phyloP scores from a whole-genome alignment of 2,888 invertebrate species.

The Scaptomyza caliginosa region DNA sequence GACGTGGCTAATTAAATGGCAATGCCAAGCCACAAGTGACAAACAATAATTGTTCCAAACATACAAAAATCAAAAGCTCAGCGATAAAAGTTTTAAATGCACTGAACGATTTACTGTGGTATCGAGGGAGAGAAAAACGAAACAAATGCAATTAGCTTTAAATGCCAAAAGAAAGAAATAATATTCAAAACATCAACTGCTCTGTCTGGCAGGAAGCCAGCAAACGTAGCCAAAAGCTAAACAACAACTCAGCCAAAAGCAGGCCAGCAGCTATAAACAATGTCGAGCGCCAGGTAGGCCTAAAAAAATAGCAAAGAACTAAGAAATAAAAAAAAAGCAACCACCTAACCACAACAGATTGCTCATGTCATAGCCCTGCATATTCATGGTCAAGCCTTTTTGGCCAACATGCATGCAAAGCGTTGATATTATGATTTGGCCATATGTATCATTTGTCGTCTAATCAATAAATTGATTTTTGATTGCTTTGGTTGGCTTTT shows the following conservation, averaged over 20 bases:
- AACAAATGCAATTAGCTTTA: slow-evolving; percentile 24
- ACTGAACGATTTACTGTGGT: slow-evolving; percentile 1
- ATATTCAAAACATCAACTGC: slow-evolving; percentile 24
- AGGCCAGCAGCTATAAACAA: slow-evolving; percentile 24
- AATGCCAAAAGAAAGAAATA: slow-evolving; percentile 44
- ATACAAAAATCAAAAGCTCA: background rate
- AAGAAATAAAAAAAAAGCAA: background rate
- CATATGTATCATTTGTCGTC: slow-evolving; percentile 43
- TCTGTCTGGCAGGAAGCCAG: slow-evolving; percentile 51
- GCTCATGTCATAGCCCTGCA: slow-evolving; percentile 8
- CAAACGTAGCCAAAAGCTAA: slow-evolving; percentile 38
- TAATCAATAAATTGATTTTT: slow-evolving; percentile 81
- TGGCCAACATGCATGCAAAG: slow-evolving; percentile 21
- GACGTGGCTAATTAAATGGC: slow-evolving; percentile 64
- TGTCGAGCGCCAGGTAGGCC: slow-evolving; percentile 76
- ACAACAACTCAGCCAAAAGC: slow-evolving; percentile 5
- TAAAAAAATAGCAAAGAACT: background rate
- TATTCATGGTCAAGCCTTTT: slow-evolving; percentile 40
- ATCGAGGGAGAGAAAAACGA: too few species aligned
- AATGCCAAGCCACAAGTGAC: slow-evolving; percentile 57
- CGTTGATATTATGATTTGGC: slow-evolving; percentile 52
- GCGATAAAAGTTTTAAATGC: slow-evolving; percentile 8
- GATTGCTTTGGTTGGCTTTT: slow-evolving; percentile 62
- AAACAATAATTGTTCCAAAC: slow-evolving; percentile 11
- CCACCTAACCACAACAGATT: slow-evolving; percentile 11